Base-by-base conservation (phyloP, 2,888 invertebrate species). In the Aphidius colemani region DNA sequence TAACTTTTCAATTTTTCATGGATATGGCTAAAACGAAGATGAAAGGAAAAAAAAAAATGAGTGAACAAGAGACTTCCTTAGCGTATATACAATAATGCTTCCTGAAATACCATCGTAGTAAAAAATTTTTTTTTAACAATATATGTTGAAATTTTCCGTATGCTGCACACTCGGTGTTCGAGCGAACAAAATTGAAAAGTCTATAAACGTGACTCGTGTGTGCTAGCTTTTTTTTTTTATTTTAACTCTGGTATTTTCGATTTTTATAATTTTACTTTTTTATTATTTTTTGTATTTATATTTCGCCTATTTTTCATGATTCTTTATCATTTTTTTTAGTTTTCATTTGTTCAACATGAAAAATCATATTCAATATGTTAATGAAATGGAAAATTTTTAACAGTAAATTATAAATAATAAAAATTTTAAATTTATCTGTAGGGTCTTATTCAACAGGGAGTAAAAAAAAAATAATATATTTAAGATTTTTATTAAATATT, bases 181-280 rank as follows among this genome's bases (percentile, higher is more conserved):
- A 53, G 51, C 6, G 30, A 67, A 60, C 59, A 13, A 63, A 65
- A 67, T 67, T 65, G 65, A 67, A 67, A 67, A 67, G 63, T 67
- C 65, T 53, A 61, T 65, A 65, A 67, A 67, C 65, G 65, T 65
- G 63, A 63, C 63, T 65, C 50, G 65, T 63, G 55, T 30, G 30
- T 61, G 63, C 49, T 43, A 18, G 30, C 56, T 30, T 45, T 44
- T 39, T 45, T 44, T 53, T 53, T 53, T 10, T 11, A 10, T 53
- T n/a, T n/a, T n/a, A n/a, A n/a, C n/a, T 56, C 8, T 7, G 10
- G 11, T 43, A 13, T 11, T 8, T 18, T 46, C 46, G 46, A 46
- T 46, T 46, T 10, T 6, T 46, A n/a, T 46, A n/a, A n/a, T 46
- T 30, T 30, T 0, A 30, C 5, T 5, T 30, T 30, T 30, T 30